Conservation (phyloP, 2,113 vertebrate genomes). For the Brachyhypopomus occidentalis region DNA sequence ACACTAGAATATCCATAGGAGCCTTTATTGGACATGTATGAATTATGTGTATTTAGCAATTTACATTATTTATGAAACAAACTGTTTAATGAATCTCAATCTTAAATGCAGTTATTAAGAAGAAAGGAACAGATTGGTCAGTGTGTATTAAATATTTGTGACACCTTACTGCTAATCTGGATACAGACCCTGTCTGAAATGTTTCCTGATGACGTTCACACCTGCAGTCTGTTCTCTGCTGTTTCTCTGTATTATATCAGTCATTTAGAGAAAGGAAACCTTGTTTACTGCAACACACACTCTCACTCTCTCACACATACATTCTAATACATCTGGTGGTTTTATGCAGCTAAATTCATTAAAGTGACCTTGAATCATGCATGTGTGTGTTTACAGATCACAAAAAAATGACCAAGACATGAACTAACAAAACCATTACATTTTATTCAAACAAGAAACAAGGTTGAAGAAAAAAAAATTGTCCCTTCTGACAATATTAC, state of each 20-base stretch:
- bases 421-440: too few relatives aligned
- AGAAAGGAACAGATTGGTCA: not conserved
- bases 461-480: too few relatives aligned
- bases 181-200: too few relatives aligned
- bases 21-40: too few relatives aligned
- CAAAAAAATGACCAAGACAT: not conserved
- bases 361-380: constrained; percentile 70
- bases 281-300: not conserved
- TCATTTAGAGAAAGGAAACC: not conserved
- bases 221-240: too few relatives aligned
- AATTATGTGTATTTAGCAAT: not conserved
- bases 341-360: constrained; percentile 65
- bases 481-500: too few relatives aligned
- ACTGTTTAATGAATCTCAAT: not conserved
- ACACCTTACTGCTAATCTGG: not conserved
- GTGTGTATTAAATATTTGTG: not conserved
- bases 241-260: not conserved
- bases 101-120: not conserved
- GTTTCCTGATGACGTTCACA: too few relatives aligned
- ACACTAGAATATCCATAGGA: too few relatives aligned
- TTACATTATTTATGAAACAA: not conserved
- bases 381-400: not conserved
- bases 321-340: constrained; percentile 53
- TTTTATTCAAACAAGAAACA: too few relatives aligned
- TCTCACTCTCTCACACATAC: constrained; percentile 36